Base-by-base conservation (phyloP, 2,113 vertebrate species). In the Calyptommatus sinebrachiatus region DNA sequence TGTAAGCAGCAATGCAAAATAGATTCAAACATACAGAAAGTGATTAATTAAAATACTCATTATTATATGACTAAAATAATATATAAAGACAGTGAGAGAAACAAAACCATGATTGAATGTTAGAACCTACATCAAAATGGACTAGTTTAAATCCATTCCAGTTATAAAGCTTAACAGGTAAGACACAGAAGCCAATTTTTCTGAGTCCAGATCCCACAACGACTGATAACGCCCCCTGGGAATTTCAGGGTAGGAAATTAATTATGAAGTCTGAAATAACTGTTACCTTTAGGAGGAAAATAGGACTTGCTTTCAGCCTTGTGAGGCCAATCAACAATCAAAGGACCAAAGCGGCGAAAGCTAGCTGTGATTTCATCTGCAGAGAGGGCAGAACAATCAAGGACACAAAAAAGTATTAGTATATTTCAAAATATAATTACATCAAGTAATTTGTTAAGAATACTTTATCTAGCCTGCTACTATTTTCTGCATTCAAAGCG, bases 271-370 rank as follows among this genome's bases (percentile, higher is more conserved):
- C 85, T 53, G 67, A n/a, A 73, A 84, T 66, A 24, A 80, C 45
- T 77, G 66, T 93, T 91, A 99, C 98, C 98, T 97, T 99, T 99
- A 31, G 98, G 98, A 91, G 98, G 98, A 86, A 99, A 99, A 79
- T 99, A 99, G 72, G 98, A 99, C 92, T 99, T 99, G 94, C 98
- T 99, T 92, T 99, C 98, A 86, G 98, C 98, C 93, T 99, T 99
- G 91, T 99, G 98, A 71, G 98, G 98, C 98, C 98, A 99, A 89
- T 99, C 98, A 73, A 99, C 98, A 93, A 99, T 98, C 92, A 99
- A 93, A 92, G 98, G 98, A 84, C 98, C 98, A 93, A 99, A 99
- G 82, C 98, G 96, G 81, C 98, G 97, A 91, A 99, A 99, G 92
- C 98, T 99, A 87, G 98, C 98, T 87, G 98, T 99, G 87, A 99